Conservation (phyloP, 2,888 invertebrate species). For the Sipha maydis region DNA sequence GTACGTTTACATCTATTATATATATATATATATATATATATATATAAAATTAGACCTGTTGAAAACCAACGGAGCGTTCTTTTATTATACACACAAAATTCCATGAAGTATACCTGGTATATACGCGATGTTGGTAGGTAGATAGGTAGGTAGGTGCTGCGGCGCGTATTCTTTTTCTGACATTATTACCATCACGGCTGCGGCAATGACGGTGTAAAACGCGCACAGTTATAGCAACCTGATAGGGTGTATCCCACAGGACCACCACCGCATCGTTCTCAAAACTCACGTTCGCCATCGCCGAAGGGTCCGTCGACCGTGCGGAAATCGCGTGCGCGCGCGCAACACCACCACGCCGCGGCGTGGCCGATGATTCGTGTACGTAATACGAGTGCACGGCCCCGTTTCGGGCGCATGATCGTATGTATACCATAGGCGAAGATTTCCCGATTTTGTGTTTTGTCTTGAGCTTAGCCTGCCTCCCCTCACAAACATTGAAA, state of each 20-base stretch:
- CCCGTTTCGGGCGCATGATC: not conserved
- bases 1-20: not conserved
- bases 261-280: not conserved
- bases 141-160: not conserved
- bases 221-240: not conserved
- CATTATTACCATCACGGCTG: not conserved
- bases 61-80: not conserved
- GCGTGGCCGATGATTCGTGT: not conserved
- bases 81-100: not conserved
- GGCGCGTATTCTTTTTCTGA: not conserved
- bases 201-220: not conserved
- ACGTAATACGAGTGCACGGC: not conserved
- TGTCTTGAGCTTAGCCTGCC: too few relatives aligned
- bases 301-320: not conserved
- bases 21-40: too few relatives aligned
- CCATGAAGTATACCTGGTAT: not conserved
- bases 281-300: not conserved
- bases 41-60: not conserved
- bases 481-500: too few relatives aligned
- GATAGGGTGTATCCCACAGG: slow-evolving; percentile 23
- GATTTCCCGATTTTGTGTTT: too few relatives aligned
- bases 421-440: not conserved
- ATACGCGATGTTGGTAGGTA: not conserved
- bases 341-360: not conserved
- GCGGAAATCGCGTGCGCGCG: not conserved